phyloP scores from a whole-genome alignment of 2,888 invertebrate species.

The Parnassius smintheus region DNA sequence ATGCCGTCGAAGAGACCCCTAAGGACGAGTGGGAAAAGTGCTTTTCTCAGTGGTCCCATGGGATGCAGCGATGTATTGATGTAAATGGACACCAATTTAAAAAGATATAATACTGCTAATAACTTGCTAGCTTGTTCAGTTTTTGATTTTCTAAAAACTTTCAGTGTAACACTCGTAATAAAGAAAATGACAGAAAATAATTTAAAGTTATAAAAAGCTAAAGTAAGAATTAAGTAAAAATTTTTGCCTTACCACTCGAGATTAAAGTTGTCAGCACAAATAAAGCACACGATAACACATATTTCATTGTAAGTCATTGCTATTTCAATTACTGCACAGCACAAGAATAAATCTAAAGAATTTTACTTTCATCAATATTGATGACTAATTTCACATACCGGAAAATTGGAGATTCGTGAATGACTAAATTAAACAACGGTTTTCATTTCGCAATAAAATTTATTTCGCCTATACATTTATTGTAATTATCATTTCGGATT shows the following conservation, averaged over 20 bases:
- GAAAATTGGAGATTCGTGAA: conserved; percentile 17
- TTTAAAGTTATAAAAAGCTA: too few relatives aligned
- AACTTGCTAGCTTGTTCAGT: too few relatives aligned
- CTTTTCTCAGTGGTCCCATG: too few relatives aligned
- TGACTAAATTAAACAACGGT: conserved; percentile 10
- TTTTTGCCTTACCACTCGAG: conserved; percentile 13
- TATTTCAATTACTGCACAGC: conserved; percentile 18
- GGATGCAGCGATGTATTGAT: too few relatives aligned
- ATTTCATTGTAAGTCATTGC: conserved; percentile 29
- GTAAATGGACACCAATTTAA: too few relatives aligned
- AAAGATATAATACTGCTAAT: too few relatives aligned
- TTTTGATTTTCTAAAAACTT: too few relatives aligned
- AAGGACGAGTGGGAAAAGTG: too few relatives aligned
- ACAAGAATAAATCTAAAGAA: background rate
- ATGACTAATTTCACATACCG: conserved; percentile 10
- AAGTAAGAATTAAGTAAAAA: too few relatives aligned
- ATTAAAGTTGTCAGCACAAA: conserved; percentile 1
- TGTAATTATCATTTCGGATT: conserved; percentile 12
- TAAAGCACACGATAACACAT: conserved; percentile 14
- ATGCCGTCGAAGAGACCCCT: too few relatives aligned
- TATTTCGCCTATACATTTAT: conserved; percentile 22
- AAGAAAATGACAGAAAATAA: too few relatives aligned
- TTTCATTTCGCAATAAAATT: conserved; percentile 18
- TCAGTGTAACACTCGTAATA: too few relatives aligned
- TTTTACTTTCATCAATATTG: conserved; percentile 12